Conservation (phyloP, 2,888 invertebrate species). For the Agapostemon virescens region DNA sequence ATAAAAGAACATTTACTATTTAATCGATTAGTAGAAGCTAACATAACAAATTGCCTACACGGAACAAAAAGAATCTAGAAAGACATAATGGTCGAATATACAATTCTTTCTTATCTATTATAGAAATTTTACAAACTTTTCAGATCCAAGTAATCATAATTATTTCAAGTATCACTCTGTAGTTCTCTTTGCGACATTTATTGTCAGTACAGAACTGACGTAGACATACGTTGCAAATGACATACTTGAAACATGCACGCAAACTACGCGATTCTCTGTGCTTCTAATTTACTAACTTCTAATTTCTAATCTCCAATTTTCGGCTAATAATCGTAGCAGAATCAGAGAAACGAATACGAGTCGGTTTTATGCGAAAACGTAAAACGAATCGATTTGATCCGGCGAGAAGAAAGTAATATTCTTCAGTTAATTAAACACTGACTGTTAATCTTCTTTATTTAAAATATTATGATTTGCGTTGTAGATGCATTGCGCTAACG, state of each 20-base stretch:
- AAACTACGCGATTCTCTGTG: not conserved
- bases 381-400: constrained; percentile 14
- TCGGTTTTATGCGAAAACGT: not conserved
- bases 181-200: constrained; percentile 26
- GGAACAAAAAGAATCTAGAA: constrained; percentile 46
- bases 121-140: constrained; percentile 64
- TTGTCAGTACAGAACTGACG: constrained; percentile 30
- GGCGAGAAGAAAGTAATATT: not conserved
- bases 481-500: constrained; percentile 30
- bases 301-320: constrained; percentile 9
- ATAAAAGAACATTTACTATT: constrained; percentile 9
- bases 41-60: constrained; percentile 18
- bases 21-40: constrained; percentile 5
- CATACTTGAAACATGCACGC: constrained; percentile 9
- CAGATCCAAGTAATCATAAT: constrained; percentile 39
- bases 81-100: constrained; percentile 44
- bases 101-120: constrained; percentile 68
- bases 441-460: constrained; percentile 14
- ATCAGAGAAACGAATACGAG: constrained; percentile 4
- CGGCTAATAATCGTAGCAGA: not conserved
- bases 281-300: constrained; percentile 3
- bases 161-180: constrained; percentile 28
- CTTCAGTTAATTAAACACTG: constrained; percentile 17
- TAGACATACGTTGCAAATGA: constrained; percentile 24
- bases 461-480: constrained; percentile 25